Evolutionary conservation across 2,888 invertebrate species (phyloP), one percentile per base, ranked within the genome.

Genomic region (Molanna angustata): DNA sequence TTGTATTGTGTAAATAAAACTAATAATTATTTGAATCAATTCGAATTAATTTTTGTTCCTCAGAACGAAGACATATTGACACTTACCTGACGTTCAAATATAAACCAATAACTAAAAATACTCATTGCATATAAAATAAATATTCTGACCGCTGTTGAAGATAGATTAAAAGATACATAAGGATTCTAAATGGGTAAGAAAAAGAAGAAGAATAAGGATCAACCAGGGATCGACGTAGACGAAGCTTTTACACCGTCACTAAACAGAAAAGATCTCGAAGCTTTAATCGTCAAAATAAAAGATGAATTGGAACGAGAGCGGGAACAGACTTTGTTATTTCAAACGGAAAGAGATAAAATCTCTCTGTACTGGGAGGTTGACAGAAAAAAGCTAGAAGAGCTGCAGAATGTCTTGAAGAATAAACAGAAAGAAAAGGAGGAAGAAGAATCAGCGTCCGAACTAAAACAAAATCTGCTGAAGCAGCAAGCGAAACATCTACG

Each of bases 361-460:
- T 82, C 93, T 61, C 92, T 92, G 2, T 95, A 94, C 67, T 97
- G 96, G 96, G 94, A 96, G 71, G 94, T 96, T 47, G 90, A 94
- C 0, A 83, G 90, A 61, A 85, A 89, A 62, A 92, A 95, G 66
- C 72, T 95, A 35, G 93, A 94, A 65, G 91, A 94, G 72, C 83
- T 84, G 11, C 84, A 85, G 66, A 87, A 90, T 4, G 78, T 80
- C 63, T 66, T 86, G n/a, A 85, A 88, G 61, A 92, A 94, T 67
- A 74, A 85, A 74, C 74, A 80, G 14, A 74, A 70, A 60, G 78
- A 95, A 67, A 79, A 91, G 61, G 91, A 93, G 70, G 80, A 87
- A 0, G 82, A 88, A 64, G 91, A 94, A 66, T 91, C 94, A 66
- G 83, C 85, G 22, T 88, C 94, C 64, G 77, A 94, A 22, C 90